phyloP scores from a whole-genome alignment of 2,797 vertebrate species.

The Acipenser ruthenus region DNA sequence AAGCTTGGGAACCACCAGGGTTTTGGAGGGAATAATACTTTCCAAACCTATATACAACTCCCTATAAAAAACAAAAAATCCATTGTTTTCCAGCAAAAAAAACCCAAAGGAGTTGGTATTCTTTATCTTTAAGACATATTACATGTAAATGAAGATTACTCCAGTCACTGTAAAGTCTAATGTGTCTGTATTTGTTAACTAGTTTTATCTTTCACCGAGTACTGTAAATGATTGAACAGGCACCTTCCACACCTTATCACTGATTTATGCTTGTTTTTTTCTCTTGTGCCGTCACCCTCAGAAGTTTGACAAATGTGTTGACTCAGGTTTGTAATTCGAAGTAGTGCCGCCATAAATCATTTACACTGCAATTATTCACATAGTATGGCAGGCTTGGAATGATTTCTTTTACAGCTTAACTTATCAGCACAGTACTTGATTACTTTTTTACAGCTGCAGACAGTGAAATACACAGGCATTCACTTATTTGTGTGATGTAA shows the following conservation, averaged over 20 bases:
- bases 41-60: too few relatives aligned
- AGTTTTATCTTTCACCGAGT: neutral
- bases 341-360: constrained; percentile 13
- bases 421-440: constrained; percentile 5
- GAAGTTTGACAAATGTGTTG: constrained; percentile 14
- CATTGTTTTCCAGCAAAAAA: too few relatives aligned
- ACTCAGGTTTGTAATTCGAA: constrained; percentile 14
- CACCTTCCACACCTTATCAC: constrained; percentile 5
- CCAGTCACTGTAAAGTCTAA: too few relatives aligned
- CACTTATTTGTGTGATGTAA: constrained; percentile 6
- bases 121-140: too few relatives aligned
- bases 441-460: neutral
- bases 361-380: constrained; percentile 39
- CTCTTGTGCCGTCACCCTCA: neutral
- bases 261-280: constrained; percentile 11
- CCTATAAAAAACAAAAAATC: too few relatives aligned
- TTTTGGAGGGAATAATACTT: too few relatives aligned
- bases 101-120: too few relatives aligned
- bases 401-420: constrained; percentile 26
- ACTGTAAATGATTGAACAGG: constrained; percentile 12
- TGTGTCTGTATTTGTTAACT: neutral
- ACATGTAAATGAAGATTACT: too few relatives aligned
- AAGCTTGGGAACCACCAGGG: too few relatives aligned
- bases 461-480: neutral
- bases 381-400: constrained; percentile 15